Percentiles rank a stretch among this genome's conserved stretches.
phyloP scores from a whole-genome alignment of 2,888 invertebrate genomes.

The Cryptophagus acutangulus region DNA sequence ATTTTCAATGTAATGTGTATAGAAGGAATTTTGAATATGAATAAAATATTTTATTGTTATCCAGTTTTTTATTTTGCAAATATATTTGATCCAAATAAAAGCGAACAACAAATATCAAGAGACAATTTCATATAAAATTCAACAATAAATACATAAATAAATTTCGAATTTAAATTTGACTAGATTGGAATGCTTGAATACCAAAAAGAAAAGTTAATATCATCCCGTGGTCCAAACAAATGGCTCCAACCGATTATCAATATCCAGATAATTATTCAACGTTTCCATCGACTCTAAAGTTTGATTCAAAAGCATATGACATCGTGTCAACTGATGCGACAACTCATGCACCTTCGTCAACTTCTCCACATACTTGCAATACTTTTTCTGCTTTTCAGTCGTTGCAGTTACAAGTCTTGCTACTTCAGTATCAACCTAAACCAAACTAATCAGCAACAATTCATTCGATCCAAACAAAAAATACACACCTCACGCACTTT shows the following conservation, averaged over 20 bases:
- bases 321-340: slow-evolving; percentile 74
- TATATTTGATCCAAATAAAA: too few species aligned
- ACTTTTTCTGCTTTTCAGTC: slow-evolving; percentile 77
- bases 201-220: too few species aligned
- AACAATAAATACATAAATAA: too few species aligned
- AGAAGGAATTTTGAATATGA: too few species aligned
- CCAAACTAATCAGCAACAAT: slow-evolving; percentile 13
- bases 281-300: slow-evolving; percentile 81
- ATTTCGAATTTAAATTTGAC: too few species aligned
- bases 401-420: slow-evolving; percentile 63
- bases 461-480: slow-evolving; percentile 1
- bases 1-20: too few species aligned
- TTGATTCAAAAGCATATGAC: slow-evolving; percentile 77
- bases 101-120: too few species aligned
- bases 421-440: slow-evolving; percentile 68
- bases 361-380: slow-evolving; percentile 80
- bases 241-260: slow-evolving; percentile 78
- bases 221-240: slow-evolving; percentile 82
- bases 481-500: slow-evolving; percentile 69
- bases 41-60: too few species aligned
- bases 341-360: slow-evolving; percentile 78
- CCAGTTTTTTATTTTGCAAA: too few species aligned
- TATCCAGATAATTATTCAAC: slow-evolving; percentile 76
- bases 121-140: too few species aligned
- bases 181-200: too few species aligned